Evolutionary conservation across 2,113 vertebrate species (phyloP).

Genomic region (Dipodomys merriami): DNA sequence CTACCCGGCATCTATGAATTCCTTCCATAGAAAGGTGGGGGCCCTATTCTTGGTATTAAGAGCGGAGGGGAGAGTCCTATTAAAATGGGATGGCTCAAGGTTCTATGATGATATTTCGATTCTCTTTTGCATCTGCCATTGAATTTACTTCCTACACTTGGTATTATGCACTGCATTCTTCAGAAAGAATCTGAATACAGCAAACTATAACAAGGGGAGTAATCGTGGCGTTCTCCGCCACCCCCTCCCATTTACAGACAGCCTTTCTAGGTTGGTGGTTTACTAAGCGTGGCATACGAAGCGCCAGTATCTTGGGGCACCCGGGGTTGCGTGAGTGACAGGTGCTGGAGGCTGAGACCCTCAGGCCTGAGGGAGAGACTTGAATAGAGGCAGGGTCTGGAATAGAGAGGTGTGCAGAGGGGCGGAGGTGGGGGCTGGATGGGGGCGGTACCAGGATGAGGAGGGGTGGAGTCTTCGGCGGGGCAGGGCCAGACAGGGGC

Average conservation of each 20-base stretch:
- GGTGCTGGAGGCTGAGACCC: accelerated
- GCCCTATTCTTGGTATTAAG: background rate
- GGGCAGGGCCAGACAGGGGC: too few species aligned
- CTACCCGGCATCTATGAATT: background rate
- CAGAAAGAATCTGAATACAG: too few species aligned
- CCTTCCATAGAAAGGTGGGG: accelerated
- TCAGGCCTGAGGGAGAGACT: background rate
- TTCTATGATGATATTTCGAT: background rate
- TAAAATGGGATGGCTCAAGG: background rate
- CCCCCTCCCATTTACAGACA: too few species aligned
- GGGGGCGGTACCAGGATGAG: too few species aligned
- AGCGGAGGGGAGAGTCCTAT: background rate
- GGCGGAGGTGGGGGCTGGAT: too few species aligned
- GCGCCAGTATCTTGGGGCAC: background rate
- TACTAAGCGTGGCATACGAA: too few species aligned
- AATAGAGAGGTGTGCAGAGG: too few species aligned
- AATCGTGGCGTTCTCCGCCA: background rate
- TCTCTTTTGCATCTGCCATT: background rate
- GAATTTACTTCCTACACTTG: background rate
- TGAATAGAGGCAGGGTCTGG: too few species aligned
- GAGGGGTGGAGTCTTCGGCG: too few species aligned
- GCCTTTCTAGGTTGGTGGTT: accelerated
- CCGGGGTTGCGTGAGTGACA: background rate
- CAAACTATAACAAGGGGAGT: background rate
- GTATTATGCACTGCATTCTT: background rate